Base-by-base conservation (phyloP, 2,888 invertebrate species). In the Nomada fabriciana region DNA sequence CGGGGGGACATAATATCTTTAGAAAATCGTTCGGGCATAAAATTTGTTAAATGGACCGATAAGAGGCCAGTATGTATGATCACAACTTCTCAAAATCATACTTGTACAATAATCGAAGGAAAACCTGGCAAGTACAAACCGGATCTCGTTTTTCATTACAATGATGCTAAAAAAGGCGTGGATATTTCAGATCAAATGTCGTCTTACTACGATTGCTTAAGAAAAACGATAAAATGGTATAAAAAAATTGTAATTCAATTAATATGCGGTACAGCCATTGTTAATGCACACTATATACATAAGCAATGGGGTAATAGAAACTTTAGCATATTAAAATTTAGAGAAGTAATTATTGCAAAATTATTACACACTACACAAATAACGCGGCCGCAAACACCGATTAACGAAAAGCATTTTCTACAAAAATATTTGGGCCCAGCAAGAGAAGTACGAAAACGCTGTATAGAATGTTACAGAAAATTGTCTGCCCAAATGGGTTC, bases 391-490 rank as follows among this genome's bases (percentile, higher is more conserved):
- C 36, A 71, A 52, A 50, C 29, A 61, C 60, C 29, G 29, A 29
- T 23, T 29, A 67, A 29, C 59, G 57, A 36, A 29, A 47, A 20
- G 25, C 60, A 76, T 69, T 76, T 76, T 76, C n/a, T 70, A 61
- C 18, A 76, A 5, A 76, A 9, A 52, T 61, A 53, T 76, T 18
- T n/a, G 18, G 76, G 70, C 76, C 10, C 20, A 20, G 76, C 76
- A 70, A 76, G 47, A 76, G 11, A 76, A 25, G 55, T 53, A 23
- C 69, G 76, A 43, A 69, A 76, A 25, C 76, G 76, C 76, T 76
- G 61, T 63, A 76, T 42, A 25, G 76, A 76, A 70, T 76, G 70
- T 25, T 76, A 76, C 23, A 61, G 76, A 53, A 76, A 76, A 76
- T 70, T 70, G 23, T 69, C 76, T 15, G 61, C 60, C 70, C 23